These are phyloP conservation scores for Scytalopus superciliaris DNA, from an alignment of 2,113 vertebrate species.

Conservation along the genomic window DNA sequence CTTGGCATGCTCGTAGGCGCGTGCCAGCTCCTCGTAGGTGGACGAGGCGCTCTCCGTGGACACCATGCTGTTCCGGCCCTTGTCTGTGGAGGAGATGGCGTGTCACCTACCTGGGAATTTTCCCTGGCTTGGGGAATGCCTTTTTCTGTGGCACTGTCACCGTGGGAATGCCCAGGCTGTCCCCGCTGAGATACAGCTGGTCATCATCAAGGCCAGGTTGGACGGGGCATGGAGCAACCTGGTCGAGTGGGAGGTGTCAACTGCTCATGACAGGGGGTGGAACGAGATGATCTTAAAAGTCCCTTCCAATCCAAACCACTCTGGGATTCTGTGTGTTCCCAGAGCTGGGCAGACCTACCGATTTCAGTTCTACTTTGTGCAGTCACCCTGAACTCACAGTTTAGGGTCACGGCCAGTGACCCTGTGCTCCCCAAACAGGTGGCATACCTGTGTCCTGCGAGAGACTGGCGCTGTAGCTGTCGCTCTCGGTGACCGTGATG, in stretches of 20 bases:
- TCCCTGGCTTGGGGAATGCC: fast-evolving
- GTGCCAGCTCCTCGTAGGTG: constrained; percentile 93
- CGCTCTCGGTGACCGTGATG: constrained; percentile 96
- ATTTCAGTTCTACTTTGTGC: neutral
- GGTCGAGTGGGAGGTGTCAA: neutral
- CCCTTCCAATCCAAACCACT: neutral
- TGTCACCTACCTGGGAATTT: fast-evolving
- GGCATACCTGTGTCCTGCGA: constrained; percentile 94
- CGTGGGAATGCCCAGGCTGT: fast-evolving
- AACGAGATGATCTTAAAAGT: neutral
- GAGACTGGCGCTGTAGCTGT: constrained; percentile 98
- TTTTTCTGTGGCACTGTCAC: fast-evolving
- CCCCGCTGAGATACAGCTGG: neutral
- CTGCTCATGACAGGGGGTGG: neutral
- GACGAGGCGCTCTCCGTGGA: constrained; percentile 95
- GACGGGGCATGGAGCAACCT: fast-evolving
- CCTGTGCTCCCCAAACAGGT: fast-evolving
- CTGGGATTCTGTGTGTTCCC: neutral
- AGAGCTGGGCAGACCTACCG: neutral
- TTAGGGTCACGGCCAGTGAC: fast-evolving
- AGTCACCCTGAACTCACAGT: fast-evolving
- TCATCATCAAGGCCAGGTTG: neutral
- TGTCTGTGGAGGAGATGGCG: constrained; percentile 74
- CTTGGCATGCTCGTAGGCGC: constrained; percentile 94
- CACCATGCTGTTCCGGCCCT: constrained; percentile 99